Percentiles rank a stretch among this genome's conserved stretches.
These are phyloP conservation scores for Ichneumoninae sp. DNA, from an alignment of 2,888 invertebrate genomes.

Conservation along the genomic window DNA sequence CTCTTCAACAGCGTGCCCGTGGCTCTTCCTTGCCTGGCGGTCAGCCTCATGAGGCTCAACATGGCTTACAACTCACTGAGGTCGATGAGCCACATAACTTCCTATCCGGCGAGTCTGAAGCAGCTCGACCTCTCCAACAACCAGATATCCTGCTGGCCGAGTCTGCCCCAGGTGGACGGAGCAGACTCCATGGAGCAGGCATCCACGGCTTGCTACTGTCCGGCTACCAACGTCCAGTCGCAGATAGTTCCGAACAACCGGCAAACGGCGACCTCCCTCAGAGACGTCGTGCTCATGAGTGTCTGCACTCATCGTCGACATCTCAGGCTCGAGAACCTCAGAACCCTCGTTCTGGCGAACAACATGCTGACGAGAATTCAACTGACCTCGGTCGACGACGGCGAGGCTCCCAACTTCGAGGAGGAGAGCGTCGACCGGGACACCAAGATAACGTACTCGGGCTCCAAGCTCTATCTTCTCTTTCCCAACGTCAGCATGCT, in stretches of 20 bases:
- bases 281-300: conserved; percentile 91
- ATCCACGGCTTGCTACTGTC: conserved; percentile 90
- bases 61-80: conserved; percentile 94
- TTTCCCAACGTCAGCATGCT: conserved; percentile 98
- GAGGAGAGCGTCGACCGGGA: conserved; percentile 84
- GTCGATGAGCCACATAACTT: conserved; percentile 88
- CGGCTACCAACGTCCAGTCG: conserved; percentile 80
- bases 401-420: conserved; percentile 86
- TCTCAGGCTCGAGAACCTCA: conserved; percentile 91
- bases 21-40: conserved; percentile 95
- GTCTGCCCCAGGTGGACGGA: conserved; percentile 88
- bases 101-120: conserved; percentile 94
- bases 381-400: conserved; percentile 92
- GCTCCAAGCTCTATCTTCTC: conserved; percentile 86
- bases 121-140: conserved; percentile 97
- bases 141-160: conserved; percentile 95
- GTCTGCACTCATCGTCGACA: conserved; percentile 95
- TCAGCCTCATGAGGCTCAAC: conserved; percentile 93
- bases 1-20: conserved; percentile 94
- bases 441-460: conserved; percentile 77
- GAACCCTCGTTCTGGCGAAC: conserved; percentile 94
- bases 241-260: conserved; percentile 81
- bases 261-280: conserved; percentile 86
- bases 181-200: conserved; percentile 88
- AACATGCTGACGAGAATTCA: conserved; percentile 93